phyloP scores from a whole-genome alignment of 1,140 invertebrate species.

The Drosophila melanica region DNA sequence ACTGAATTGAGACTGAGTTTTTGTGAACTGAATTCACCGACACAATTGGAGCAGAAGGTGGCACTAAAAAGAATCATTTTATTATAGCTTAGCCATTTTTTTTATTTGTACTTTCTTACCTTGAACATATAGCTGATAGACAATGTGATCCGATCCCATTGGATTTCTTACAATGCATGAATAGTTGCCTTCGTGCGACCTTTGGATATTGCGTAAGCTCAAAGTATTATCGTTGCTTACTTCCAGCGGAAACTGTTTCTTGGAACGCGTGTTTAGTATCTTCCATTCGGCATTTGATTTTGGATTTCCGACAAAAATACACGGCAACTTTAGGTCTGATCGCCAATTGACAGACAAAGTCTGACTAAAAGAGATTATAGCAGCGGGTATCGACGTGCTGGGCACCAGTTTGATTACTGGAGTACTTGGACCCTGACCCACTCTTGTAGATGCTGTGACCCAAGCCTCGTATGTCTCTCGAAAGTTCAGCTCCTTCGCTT shows the following conservation, averaged over 20 bases:
- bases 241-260: constrained; percentile 78
- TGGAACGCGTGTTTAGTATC: constrained; percentile 65
- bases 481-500: constrained; percentile 85
- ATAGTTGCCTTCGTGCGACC: constrained; percentile 88
- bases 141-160: constrained; percentile 87
- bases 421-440: constrained; percentile 86
- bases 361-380: constrained; percentile 87
- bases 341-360: constrained; percentile 85
- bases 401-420: constrained; percentile 85
- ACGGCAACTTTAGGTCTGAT: constrained; percentile 86
- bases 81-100: not conserved
- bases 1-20: constrained; percentile 88
- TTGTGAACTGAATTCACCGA: constrained; percentile 88
- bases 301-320: constrained; percentile 87
- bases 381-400: constrained; percentile 86
- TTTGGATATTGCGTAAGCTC: constrained; percentile 86
- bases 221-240: constrained; percentile 86
- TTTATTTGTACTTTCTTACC: constrained; percentile 39
- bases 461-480: constrained; percentile 88
- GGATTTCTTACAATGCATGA: constrained; percentile 87
- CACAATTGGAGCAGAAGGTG: constrained; percentile 87
- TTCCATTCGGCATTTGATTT: constrained; percentile 85
- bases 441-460: constrained; percentile 87
- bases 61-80: constrained; percentile 84
- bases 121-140: constrained; percentile 87